These are phyloP conservation scores for Plectropomus leopardus DNA, from an alignment of 2,113 vertebrate genomes.

Conservation along the genomic window DNA sequence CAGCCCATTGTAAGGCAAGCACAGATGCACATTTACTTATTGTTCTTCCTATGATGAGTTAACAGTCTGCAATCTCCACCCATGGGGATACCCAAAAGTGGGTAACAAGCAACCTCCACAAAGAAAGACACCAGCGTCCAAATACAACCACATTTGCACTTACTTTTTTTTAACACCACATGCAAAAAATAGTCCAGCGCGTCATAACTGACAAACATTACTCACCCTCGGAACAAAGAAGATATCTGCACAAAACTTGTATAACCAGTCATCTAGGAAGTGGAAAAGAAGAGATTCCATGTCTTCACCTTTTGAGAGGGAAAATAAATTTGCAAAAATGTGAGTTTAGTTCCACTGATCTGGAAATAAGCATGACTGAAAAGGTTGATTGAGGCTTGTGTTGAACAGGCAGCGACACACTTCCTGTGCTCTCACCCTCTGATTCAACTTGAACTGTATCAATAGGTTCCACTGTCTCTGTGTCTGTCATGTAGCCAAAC, in stretches of 20 bases:
- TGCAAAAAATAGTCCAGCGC: background rate
- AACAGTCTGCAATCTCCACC: background rate
- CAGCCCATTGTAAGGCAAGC: background rate
- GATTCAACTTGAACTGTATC: conserved; percentile 91
- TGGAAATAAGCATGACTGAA: background rate
- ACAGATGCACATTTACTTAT: background rate
- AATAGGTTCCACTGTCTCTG: conserved; percentile 92
- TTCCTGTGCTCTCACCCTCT: conserved; percentile 84
- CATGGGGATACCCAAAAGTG: background rate
- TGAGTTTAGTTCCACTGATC: background rate
- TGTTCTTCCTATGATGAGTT: background rate
- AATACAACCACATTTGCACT: background rate
- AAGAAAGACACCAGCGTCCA: background rate
- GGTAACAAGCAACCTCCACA: background rate
- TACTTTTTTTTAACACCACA: background rate
- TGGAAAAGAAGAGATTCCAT: conserved; percentile 95
- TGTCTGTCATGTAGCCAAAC: conserved; percentile 99
- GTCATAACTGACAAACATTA: background rate
- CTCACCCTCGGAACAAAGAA: conserved; percentile 95
- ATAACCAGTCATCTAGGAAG: conserved; percentile 97
- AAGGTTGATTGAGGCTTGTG: background rate
- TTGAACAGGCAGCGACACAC: background rate
- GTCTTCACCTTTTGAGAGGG: conserved; percentile 89
- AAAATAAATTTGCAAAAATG: background rate
- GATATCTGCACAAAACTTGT: conserved; percentile 93